These are phyloP conservation scores for Acanthosepion pharaonis DNA, from an alignment of 2,888 invertebrate genomes.

Conservation along the genomic window DNA sequence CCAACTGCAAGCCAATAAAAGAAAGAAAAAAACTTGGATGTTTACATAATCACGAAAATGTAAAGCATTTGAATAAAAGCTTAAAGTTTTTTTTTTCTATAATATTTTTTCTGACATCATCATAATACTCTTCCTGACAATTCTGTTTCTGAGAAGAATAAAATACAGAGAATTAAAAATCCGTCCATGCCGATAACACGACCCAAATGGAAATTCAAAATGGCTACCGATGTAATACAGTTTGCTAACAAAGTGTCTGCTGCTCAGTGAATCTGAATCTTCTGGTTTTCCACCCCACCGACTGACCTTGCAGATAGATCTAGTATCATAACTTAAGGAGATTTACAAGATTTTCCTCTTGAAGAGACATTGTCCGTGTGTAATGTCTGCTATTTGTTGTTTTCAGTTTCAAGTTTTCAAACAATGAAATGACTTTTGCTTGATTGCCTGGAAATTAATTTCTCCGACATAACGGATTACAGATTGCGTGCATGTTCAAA, in stretches of 20 bases:
- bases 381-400: neutral
- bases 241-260: neutral
- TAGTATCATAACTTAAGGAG: conserved; percentile 7
- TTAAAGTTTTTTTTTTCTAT: neutral
- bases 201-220: neutral
- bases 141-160: neutral
- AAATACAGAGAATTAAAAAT: neutral
- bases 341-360: conserved; percentile 13
- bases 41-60: conserved; percentile 25
- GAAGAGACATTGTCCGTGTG: conserved; percentile 6
- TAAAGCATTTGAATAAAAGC: conserved; percentile 15
- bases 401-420: neutral
- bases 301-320: conserved; percentile 33
- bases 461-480: conserved; percentile 33
- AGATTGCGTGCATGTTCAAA: neutral
- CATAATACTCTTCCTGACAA: neutral
- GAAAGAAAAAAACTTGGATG: neutral
- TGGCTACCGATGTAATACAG: neutral
- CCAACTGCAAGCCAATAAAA: neutral
- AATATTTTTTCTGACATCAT: neutral
- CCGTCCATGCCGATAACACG: too few relatives aligned
- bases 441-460: conserved; percentile 12
- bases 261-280: neutral
- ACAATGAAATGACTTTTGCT: conserved; percentile 33
- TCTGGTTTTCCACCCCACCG: neutral